These are phyloP conservation scores for Columba livia DNA, from an alignment of 2,113 vertebrate species.

Conservation along the genomic window DNA sequence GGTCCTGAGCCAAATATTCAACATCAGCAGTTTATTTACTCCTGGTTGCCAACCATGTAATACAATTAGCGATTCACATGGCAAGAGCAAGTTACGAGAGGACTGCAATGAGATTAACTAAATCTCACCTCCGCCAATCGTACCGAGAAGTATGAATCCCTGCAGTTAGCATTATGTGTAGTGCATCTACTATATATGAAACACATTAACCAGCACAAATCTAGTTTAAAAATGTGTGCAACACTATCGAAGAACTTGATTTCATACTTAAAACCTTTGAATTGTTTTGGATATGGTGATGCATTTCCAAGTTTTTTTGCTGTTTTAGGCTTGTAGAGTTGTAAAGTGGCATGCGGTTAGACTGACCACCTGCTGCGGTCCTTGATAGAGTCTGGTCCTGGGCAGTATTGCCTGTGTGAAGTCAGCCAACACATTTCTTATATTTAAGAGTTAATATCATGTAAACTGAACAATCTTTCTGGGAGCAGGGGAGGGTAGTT, in stretches of 20 bases:
- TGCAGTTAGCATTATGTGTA: background rate
- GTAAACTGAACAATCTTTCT: background rate
- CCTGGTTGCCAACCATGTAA: slow-evolving; percentile 35
- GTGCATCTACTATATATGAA: slow-evolving; percentile 7
- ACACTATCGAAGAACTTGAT: slow-evolving; percentile 22
- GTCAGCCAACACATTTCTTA: background rate
- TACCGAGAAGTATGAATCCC: background rate
- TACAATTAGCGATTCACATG: background rate
- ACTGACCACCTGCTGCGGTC: slow-evolving; percentile 13
- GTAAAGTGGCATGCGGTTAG: slow-evolving; percentile 23
- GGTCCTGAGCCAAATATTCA: slow-evolving; percentile 44
- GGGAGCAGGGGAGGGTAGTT: background rate
- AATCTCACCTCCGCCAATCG: slow-evolving; percentile 24
- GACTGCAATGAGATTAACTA: background rate
- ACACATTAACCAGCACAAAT: background rate
- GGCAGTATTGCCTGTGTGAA: background rate
- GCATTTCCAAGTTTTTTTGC: slow-evolving; percentile 57
- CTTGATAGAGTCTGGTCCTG: slow-evolving; percentile 6
- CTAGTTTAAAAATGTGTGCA: background rate
- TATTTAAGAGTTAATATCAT: background rate
- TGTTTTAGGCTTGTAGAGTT: slow-evolving; percentile 41
- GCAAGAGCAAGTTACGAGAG: slow-evolving; percentile 1
- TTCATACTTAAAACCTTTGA: slow-evolving; percentile 16
- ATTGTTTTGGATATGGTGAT: slow-evolving; percentile 35
- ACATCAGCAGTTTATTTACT: background rate